Percentiles rank a stretch among this genome's conserved stretches.
These are phyloP conservation scores for Beroe forskalii DNA, from an alignment of 37 sponge, comb jelly and placozoan species.

Conservation along the genomic window DNA sequence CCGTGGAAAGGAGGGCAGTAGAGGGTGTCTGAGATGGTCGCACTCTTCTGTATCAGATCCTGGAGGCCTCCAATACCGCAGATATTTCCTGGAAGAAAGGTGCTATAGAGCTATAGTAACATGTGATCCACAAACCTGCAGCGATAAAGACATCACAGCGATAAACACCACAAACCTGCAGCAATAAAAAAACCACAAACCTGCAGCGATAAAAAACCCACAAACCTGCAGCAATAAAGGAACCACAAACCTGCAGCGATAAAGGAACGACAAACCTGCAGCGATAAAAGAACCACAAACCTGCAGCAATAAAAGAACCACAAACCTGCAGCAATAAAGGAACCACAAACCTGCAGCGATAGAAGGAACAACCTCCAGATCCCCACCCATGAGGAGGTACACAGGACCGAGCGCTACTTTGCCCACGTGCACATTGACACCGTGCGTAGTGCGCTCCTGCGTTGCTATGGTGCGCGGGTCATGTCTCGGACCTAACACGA, in stretches of 20 bases:
- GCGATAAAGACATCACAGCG: too few relatives aligned
- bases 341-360: constrained; percentile 76
- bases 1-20: constrained; percentile 84
- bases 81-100: constrained; percentile 75
- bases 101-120: neutral
- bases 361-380: constrained; percentile 73
- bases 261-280: too few relatives aligned
- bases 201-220: too few relatives aligned
- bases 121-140: too few relatives aligned
- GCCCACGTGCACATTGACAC: constrained; percentile 66
- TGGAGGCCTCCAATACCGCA: constrained; percentile 89
- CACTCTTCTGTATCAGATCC: constrained; percentile 76
- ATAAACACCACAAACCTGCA: too few relatives aligned
- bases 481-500: constrained; percentile 35
- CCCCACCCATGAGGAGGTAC: constrained; percentile 90
- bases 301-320: too few relatives aligned
- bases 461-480: constrained; percentile 63
- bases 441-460: constrained; percentile 51
- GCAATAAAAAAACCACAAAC: too few relatives aligned
- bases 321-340: neutral
- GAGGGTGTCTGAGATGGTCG: constrained; percentile 80
- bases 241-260: too few relatives aligned
- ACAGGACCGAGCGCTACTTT: constrained; percentile 66
- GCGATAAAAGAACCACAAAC: too few relatives aligned
- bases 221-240: too few relatives aligned